These are phyloP conservation scores for Phylloscopus trochiloides DNA, from an alignment of 2,113 vertebrate genomes.

Conservation along the genomic window DNA sequence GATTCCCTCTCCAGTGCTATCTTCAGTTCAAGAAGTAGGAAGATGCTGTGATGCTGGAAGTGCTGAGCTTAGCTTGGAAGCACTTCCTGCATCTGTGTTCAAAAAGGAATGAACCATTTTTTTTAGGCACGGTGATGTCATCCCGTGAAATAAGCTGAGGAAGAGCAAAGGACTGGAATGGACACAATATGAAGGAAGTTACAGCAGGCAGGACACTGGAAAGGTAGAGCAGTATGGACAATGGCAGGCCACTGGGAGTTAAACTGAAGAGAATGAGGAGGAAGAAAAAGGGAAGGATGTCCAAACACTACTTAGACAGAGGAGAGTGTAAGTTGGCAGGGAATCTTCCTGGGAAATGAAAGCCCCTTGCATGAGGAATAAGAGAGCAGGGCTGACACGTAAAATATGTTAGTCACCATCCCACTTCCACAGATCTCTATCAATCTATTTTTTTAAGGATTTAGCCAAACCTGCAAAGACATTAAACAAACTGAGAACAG, in stretches of 20 bases:
- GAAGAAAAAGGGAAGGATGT: background rate
- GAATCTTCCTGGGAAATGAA: background rate
- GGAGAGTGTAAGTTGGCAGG: background rate
- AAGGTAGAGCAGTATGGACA: background rate
- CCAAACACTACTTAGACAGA: background rate
- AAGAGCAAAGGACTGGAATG: background rate
- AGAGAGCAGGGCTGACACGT: background rate
- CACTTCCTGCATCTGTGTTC: background rate
- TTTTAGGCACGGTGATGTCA: rapidly evolving
- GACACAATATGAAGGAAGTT: background rate
- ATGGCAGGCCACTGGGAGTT: background rate
- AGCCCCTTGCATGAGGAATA: background rate
- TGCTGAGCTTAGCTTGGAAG: background rate
- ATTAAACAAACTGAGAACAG: background rate
- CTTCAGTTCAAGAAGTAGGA: background rate
- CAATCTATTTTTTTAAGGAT: background rate
- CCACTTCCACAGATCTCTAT: background rate
- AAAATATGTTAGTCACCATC: background rate
- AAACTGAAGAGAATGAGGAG: background rate
- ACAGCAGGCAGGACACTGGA: background rate
- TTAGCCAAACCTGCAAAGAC: background rate
- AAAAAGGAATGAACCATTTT: background rate
- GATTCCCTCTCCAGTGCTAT: background rate
- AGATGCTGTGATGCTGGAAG: background rate
- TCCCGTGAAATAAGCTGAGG: background rate